Evolutionary conservation across 2,797 vertebrate genomes (phyloP).

Genomic region (Trachurus trachurus): DNA sequence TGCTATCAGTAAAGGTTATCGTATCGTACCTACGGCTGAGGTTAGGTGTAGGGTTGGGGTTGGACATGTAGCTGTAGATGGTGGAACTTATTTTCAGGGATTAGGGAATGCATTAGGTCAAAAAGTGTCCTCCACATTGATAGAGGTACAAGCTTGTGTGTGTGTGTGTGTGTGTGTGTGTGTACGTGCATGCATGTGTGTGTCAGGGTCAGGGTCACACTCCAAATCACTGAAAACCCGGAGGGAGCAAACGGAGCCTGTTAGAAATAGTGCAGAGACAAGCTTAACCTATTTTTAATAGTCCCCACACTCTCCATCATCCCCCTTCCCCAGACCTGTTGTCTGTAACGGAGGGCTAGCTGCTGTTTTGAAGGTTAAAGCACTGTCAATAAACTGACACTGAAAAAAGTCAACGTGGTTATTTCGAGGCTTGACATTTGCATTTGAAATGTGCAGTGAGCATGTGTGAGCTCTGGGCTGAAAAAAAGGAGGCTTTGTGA

Average conservation of each 20-base stretch:
- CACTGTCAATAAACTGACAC: constrained; percentile 75
- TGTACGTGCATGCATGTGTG: constrained; percentile 14
- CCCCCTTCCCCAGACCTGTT: constrained; percentile 65
- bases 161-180: constrained; percentile 9
- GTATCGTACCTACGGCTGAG: not conserved
- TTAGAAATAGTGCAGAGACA: constrained; percentile 80
- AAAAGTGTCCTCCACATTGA: no score
- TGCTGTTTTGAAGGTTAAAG: constrained; percentile 79
- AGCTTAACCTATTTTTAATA: constrained; percentile 84
- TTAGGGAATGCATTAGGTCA: no score
- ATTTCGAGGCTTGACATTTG: constrained; percentile 58
- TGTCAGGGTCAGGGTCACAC: constrained; percentile 78
- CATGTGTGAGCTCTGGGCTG: not conserved
- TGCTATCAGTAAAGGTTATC: no score
- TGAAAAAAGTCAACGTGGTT: constrained; percentile 63
- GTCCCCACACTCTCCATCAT: constrained; percentile 69
- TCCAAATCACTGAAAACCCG: constrained; percentile 74
- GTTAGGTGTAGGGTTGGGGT: no score
- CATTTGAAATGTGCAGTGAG: constrained; percentile 36
- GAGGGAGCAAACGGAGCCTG: constrained; percentile 74
- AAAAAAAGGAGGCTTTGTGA: not conserved
- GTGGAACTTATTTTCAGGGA: no score
- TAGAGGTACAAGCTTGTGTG: not conserved
- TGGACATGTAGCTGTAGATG: no score
- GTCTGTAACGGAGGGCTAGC: constrained; percentile 66